These are phyloP conservation scores for Chymomyza costata DNA, from an alignment of 1,140 invertebrate species.

Conservation along the genomic window DNA sequence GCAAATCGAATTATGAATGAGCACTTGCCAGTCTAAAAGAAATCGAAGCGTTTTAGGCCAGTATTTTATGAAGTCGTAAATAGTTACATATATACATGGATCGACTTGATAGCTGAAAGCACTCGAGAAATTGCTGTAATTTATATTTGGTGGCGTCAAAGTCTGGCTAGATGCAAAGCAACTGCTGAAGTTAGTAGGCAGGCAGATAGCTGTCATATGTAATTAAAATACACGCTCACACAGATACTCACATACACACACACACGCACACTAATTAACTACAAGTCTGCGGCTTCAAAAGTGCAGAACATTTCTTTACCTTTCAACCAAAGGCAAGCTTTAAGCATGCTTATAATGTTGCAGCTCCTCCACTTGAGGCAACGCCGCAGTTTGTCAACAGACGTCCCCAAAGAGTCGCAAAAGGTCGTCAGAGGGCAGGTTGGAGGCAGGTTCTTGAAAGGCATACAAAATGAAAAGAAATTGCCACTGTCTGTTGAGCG, in stretches of 20 bases:
- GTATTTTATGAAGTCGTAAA: constrained; percentile 56
- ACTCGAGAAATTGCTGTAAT: background rate
- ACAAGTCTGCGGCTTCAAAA: constrained; percentile 29
- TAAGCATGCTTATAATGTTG: constrained; percentile 57
- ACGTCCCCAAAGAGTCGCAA: background rate
- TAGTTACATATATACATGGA: background rate
- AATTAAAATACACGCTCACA: constrained; percentile 50
- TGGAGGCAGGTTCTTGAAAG: constrained; percentile 18
- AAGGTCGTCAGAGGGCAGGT: no score
- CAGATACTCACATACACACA: no score
- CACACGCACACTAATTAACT: constrained; percentile 66
- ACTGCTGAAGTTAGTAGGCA: constrained; percentile 13
- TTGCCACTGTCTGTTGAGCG: constrained; percentile 59
- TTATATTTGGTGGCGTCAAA: background rate
- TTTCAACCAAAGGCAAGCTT: constrained; percentile 20
- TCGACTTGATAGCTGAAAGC: constrained; percentile 10
- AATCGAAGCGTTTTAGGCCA: background rate
- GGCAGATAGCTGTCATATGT: constrained; percentile 53
- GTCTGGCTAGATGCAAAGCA: constrained; percentile 3
- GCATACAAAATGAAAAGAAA: constrained; percentile 66
- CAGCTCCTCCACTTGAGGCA: constrained; percentile 59
- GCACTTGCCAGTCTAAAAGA: no score
- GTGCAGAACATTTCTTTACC: constrained; percentile 6
- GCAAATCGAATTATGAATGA: constrained; percentile 23
- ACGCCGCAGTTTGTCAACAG: constrained; percentile 61